These are phyloP conservation scores for Cotesia glomerata DNA, from an alignment of 1,140 invertebrate genomes.

Conservation along the genomic window DNA sequence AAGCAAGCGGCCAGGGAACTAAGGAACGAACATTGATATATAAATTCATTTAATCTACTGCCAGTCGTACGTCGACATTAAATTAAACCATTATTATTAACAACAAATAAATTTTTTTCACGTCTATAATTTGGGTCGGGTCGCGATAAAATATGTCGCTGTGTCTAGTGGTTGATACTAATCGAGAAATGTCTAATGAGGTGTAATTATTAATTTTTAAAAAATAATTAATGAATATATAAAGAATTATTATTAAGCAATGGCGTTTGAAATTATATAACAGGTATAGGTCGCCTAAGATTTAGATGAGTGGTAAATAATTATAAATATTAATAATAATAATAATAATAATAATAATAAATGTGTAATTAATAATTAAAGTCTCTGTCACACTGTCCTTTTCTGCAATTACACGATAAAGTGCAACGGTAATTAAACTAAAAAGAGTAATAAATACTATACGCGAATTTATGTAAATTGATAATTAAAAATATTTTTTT, in stretches of 20 bases:
- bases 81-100: no score
- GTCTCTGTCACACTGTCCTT: not conserved
- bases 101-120: conserved; percentile 38
- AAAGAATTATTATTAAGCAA: conserved; percentile 16
- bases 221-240: conserved; percentile 21
- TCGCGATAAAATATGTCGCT: not conserved
- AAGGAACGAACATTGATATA: conserved; percentile 17
- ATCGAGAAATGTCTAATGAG: not conserved
- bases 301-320: not conserved
- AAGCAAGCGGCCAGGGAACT: conserved; percentile 15
- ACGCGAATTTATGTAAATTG: not conserved
- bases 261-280: not conserved
- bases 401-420: not conserved
- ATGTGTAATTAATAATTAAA: not conserved
- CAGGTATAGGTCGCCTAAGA: conserved; percentile 29
- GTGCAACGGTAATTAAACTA: not conserved
- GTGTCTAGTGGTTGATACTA: not conserved
- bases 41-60: conserved; percentile 45
- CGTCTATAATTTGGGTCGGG: not conserved
- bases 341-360: conserved; percentile 28
- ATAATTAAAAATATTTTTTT: not conserved
- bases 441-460: not conserved
- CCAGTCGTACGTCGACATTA: conserved; percentile 49
- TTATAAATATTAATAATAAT: conserved; percentile 5
- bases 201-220: not conserved